Evolutionary conservation across 2,888 invertebrate genomes (phyloP), one percentile per base, ranked within the genome.

Genomic region (Eremobia ochroleuca): DNA sequence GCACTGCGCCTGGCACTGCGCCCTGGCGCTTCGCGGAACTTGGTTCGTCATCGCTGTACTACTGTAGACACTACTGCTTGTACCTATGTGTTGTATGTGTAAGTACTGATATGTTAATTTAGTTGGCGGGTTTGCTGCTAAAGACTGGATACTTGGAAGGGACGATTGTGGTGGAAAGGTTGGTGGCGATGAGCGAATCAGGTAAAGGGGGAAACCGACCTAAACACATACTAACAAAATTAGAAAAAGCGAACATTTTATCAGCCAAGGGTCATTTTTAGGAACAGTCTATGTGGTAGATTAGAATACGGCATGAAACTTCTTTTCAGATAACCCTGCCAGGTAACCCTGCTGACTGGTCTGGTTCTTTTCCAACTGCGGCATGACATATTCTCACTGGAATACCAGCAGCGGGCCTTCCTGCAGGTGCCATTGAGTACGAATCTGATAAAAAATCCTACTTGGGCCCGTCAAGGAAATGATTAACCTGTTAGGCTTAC

Each of bases 21-120:
- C 2, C 83, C 72, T 43, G 43, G 46, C 6, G 43, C 25, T 83
- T 83, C 79, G 18, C 2, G 34, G 82, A 83, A 83, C 43, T 11
- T 31, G 58, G 43, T 79, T 75, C 75, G 75, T 79, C 72, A 79
- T 61, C 15, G 15, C n/a, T 18, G n/a, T 25, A 31, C 28, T n/a
- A 15, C 15, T 34, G 9, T 52, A 25, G 18, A 40, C 31, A 49
- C n/a, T n/a, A 46, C 18, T n/a, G n/a, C 52, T 55, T 52, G n/a
- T 68, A 46, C 8, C 6, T 18, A 13, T 6, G 21, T 59, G 59
- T 31, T 8, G 8, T 31, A 21, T n/a, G 46, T 61, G 25, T 72
- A 31, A 37, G 11, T 37, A 40, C 9, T 37, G 15, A 21, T 52
- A 21, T 31, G 74, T 73, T 40, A 25, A 59, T 59, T 46, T 37